Evolutionary conservation across 2,113 vertebrate species (phyloP).

Genomic region (Malurus cyaneus): DNA sequence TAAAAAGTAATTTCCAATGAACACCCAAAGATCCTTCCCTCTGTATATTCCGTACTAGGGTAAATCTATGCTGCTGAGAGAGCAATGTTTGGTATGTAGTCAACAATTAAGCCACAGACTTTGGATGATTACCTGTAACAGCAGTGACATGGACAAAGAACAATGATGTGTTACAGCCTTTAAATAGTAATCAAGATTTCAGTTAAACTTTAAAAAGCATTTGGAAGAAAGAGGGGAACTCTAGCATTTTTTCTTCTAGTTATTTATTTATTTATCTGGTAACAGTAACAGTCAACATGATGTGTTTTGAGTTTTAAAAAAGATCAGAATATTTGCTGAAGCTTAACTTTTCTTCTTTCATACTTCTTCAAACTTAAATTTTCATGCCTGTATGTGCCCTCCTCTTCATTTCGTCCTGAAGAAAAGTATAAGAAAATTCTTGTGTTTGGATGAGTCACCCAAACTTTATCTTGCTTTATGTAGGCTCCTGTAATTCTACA

Average conservation of each 20-base stretch:
- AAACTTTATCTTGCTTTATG: neutral
- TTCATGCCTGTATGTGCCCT: neutral
- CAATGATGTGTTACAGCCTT: neutral
- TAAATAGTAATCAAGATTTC: neutral
- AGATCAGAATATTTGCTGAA: neutral
- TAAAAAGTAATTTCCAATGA: neutral
- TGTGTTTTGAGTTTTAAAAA: neutral
- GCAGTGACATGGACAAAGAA: neutral
- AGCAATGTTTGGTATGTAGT: neutral
- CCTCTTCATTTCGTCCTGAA: neutral
- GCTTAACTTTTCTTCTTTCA: neutral
- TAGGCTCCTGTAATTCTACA: neutral
- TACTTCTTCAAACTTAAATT: neutral
- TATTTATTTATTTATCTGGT: slow-evolving; percentile 22
- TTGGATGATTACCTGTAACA: neutral
- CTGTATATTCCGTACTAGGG: neutral
- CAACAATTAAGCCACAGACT: slow-evolving; percentile 9
- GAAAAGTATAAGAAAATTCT: neutral
- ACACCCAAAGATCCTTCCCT: neutral
- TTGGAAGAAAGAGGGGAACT: neutral
- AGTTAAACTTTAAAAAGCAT: slow-evolving; percentile 37
- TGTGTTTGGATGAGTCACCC: neutral
- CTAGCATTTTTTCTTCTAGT: neutral
- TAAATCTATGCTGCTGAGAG: neutral
- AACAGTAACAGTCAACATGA: neutral